Evolutionary conservation across 2,113 vertebrate genomes (phyloP), one percentile per base, ranked within the genome.

Genomic region (Caranx melampygus): DNA sequence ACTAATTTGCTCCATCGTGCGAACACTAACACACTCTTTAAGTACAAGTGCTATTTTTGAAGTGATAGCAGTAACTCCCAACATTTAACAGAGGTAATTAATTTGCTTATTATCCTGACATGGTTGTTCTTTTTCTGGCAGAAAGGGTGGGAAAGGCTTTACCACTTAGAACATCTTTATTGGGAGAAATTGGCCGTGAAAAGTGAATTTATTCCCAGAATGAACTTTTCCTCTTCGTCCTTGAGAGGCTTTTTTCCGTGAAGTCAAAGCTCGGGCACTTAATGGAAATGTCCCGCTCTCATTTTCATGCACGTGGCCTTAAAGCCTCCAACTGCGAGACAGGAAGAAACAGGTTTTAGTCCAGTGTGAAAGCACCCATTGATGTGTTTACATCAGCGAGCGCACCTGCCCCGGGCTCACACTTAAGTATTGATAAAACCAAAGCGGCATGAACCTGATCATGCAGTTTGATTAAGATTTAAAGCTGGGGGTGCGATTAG

Each of bases 391-490:
- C 8, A 51, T 20, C 1, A 51, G 18, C 26, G 26, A 26, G 26
- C 26, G 26, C 26, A 26, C n/a, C 51, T 52, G 51, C 51, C 20
- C 20, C 2, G 20, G 20, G 20, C 20, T 9, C n/a, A 51, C 20
- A 16, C 9, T 51, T 20, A 20, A 47, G 13, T 5, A 47, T 16
- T 47, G 14, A 18, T 18, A 13, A 2, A 33, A 40, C 9, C 20
- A 34, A 45, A 16, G 1, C 37, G 34, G 58, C 15, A 59, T 61
- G 0, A 0, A 69, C 44, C 54, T 61, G 21, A 78, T 42, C 34
- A 11, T 6, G 37, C 40, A 64, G 67, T 64, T 45, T 79, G 61
- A 67, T 52, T 52, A 10, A 52, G 33, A 52, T 60, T 12, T 3
- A 60, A 58, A 69, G 26, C 16, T 1, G 16, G 52, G 33, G n/a